Conservation (phyloP, 1,140 invertebrate species). For the Aphidius gifuensis region DNA sequence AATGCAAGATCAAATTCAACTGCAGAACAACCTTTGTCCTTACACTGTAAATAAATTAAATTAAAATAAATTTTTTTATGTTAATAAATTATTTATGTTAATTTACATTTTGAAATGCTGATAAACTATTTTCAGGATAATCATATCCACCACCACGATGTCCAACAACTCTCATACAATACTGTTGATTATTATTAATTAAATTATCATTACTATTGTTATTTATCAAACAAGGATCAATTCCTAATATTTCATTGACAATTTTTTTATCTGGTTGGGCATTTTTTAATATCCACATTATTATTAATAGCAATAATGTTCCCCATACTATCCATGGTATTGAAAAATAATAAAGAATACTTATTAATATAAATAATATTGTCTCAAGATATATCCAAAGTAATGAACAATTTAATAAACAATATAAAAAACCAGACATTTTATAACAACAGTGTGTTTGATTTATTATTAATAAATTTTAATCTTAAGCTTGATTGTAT, state of each 20-base stretch:
- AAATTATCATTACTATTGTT: conserved; percentile 26
- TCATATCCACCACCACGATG: conserved; percentile 69
- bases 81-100: conserved; percentile 12
- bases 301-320: conserved; percentile 29
- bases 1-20: conserved; percentile 76
- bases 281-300: conserved; percentile 36
- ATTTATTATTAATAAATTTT: too few species aligned
- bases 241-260: conserved; percentile 52
- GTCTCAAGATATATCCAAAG: conserved; percentile 40
- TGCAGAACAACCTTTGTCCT: conserved; percentile 63
- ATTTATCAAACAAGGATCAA: conserved; percentile 38
- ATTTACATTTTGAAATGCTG: conserved; percentile 67
- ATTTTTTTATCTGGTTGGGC: conserved; percentile 39
- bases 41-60: conserved; percentile 55
- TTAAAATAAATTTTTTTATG: not conserved
- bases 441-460: conserved; percentile 7
- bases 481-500: too few species aligned
- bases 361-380: conserved; percentile 31
- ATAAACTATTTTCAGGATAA: conserved; percentile 72
- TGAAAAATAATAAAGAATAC: conserved; percentile 36
- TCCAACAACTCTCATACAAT: conserved; percentile 59
- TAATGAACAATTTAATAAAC: conserved; percentile 33
- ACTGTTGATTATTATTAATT: conserved; percentile 23
- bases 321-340: conserved; percentile 46
- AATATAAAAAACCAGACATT: conserved; percentile 33